phyloP scores from a whole-genome alignment of 1,140 invertebrate genomes.

The Pseudomyrmex sp. region DNA sequence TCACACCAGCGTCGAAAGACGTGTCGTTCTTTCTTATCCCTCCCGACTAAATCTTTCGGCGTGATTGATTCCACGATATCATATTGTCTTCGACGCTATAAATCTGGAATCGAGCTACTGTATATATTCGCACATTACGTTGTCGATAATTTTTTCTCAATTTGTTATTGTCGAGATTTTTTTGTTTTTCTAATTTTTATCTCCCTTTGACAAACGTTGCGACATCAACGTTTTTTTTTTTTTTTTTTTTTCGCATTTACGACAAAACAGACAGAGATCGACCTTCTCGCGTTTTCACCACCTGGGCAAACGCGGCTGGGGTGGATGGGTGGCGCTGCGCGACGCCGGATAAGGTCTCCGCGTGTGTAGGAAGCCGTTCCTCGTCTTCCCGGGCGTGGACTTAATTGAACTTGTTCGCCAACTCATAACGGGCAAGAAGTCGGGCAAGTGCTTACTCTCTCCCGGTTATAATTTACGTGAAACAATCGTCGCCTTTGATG shows the following conservation, averaged over 20 bases:
- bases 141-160: not conserved
- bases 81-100: not conserved
- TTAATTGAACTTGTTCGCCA: conserved; percentile 86
- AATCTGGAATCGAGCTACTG: not conserved
- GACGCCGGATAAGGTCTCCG: conserved; percentile 63
- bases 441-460: conserved; percentile 81
- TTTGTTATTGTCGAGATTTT: too few relatives aligned
- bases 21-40: not conserved
- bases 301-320: conserved; percentile 25
- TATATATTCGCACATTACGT: not conserved
- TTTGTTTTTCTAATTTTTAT: not conserved
- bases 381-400: conserved; percentile 74
- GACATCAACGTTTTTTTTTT: not conserved
- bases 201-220: not conserved
- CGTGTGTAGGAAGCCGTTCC: conserved; percentile 82
- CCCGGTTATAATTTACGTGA: conserved; percentile 84
- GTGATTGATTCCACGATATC: conserved; percentile 28
- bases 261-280: conserved; percentile 17
- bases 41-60: not conserved
- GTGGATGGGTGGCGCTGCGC: conserved; percentile 44
- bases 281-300: conserved; percentile 33
- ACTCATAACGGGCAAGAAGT: conserved; percentile 84
- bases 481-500: conserved; percentile 85
- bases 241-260: conserved; percentile 10
- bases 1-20: conserved; percentile 66